Evolutionary conservation across 2,888 invertebrate genomes (phyloP).

Genomic region (Spilosoma lubricipeda): DNA sequence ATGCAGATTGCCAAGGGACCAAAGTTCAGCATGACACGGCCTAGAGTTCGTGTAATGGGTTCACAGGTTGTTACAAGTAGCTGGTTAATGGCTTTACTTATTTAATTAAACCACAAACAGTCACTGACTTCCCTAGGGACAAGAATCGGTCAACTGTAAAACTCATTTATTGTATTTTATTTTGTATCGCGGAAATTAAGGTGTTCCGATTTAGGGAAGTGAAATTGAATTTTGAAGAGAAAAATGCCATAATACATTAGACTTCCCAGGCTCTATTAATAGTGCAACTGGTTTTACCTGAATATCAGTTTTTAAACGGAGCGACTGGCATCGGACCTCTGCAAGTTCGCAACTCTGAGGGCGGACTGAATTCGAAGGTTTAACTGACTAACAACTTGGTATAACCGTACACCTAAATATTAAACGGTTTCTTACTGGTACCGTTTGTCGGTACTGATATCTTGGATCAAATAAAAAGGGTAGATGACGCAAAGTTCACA

Average conservation of each 20-base stretch:
- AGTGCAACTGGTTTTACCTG: too few relatives aligned
- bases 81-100: constrained; percentile 8
- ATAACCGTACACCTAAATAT: neutral
- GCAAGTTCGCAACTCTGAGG: too few relatives aligned
- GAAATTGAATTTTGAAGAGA: neutral
- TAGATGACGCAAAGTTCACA: too few relatives aligned
- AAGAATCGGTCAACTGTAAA: neutral
- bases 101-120: constrained; percentile 4
- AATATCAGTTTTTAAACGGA: too few relatives aligned
- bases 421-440: too few relatives aligned
- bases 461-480: too few relatives aligned
- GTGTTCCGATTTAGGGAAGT: neutral
- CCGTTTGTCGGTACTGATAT: too few relatives aligned
- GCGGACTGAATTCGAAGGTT: too few relatives aligned
- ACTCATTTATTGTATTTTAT: neutral
- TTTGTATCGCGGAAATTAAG: neutral
- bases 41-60: constrained; percentile 4
- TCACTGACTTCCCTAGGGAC: neutral
- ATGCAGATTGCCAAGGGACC: constrained; percentile 3
- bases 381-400: too few relatives aligned
- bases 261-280: too few relatives aligned
- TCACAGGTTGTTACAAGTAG: constrained; percentile 8
- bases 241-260: neutral
- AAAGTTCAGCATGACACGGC: neutral
- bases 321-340: too few relatives aligned